Base-by-base conservation (phyloP, 2,797 vertebrate genomes). In the Yasuhikotakia modesta region DNA sequence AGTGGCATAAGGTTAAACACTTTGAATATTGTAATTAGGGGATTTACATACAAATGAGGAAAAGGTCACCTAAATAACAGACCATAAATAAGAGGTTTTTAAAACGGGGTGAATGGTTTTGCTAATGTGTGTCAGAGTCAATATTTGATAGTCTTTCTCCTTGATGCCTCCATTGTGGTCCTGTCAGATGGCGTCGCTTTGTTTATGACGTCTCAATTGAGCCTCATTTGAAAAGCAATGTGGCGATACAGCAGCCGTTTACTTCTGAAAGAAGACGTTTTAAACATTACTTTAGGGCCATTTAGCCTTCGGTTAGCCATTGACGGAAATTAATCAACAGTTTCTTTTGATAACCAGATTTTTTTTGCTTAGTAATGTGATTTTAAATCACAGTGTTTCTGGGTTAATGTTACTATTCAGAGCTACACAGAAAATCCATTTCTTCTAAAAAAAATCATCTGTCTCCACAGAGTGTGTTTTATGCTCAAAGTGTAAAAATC, bases 381-480 rank as follows among this genome's bases (percentile, higher is more conserved):
- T 86, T 87, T 84, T 60, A 35, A 27, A 61, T 63, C 35, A 14
- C 45, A 55, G 24, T 21, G 27, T 82, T 83, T 79, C 73, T 46
- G 3, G 79, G 68, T 71, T 78, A 87, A 81, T 76, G 78, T 73
- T 73, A 30, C 52, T 71, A 19, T 82, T 85, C 84, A 85, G 86
- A 90, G 91, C 87, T 88, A 89, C 88, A 86, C 65, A 81, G 79
- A 91, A 92, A 92, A 83, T 87, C 91, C 89, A 92, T 93, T 90
- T 86, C 79, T 75, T 71, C 73, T 65, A 80, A 80, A 86, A 80
- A 76, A 74, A 70, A 79, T 80, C 70, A 72, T 83, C 79, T 60
- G 53, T 84, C 68, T 81, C 65, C 78, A 78, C 81, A 63, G 73
- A 76, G 71, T 35, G 85, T 79, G 88, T 86, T 89, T 87, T 85